Evolutionary conservation across 2,888 invertebrate genomes (phyloP).

Genomic region (Epinotia ramella): DNA sequence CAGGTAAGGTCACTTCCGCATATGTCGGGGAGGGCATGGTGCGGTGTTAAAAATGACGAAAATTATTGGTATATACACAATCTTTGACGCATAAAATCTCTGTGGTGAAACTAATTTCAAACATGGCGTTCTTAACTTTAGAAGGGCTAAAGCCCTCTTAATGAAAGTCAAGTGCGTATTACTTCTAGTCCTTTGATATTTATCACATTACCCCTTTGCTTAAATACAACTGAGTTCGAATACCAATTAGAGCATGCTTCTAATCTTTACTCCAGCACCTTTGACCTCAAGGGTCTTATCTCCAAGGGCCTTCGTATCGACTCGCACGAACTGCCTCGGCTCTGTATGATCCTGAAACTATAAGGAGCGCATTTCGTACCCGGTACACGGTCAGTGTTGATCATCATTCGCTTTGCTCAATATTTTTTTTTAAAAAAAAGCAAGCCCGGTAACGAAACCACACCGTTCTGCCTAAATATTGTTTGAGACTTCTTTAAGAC

Average conservation of each 20-base stretch:
- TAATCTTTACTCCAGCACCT: constrained; percentile 41
- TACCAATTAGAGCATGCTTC: constrained; percentile 32
- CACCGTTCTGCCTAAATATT: no score
- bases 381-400: not conserved
- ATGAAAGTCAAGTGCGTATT: not conserved
- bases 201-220: not conserved
- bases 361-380: constrained; percentile 43
- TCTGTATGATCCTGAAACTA: constrained; percentile 61
- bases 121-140: not conserved
- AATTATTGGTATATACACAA: no score
- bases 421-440: no score
- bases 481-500: no score
- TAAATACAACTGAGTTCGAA: constrained; percentile 10
- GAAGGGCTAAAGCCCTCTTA: not conserved
- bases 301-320: constrained; percentile 8
- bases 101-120: not conserved
- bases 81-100: no score
- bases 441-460: no score
- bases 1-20: no score
- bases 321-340: constrained; percentile 38
- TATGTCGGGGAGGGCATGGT: no score
- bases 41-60: no score
- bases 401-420: not conserved
- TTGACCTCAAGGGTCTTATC: constrained; percentile 26
- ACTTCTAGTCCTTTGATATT: not conserved